Evolutionary conservation across 2,113 vertebrate species (phyloP).

Genomic region (Eurypyga helias): DNA sequence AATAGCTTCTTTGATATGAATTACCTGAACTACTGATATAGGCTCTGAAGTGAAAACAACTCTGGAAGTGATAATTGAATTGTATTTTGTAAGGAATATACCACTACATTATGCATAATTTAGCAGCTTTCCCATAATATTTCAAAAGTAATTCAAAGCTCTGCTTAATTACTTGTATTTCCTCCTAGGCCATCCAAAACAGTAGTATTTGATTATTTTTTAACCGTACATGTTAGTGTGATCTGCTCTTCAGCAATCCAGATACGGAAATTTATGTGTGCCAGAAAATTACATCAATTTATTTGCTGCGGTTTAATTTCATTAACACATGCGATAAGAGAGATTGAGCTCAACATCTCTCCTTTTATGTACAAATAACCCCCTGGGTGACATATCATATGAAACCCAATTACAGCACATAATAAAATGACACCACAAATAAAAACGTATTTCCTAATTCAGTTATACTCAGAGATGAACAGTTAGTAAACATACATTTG

Average conservation of each 20-base stretch:
- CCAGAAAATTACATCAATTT: slow-evolving; percentile 48
- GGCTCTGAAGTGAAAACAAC: slow-evolving; percentile 25
- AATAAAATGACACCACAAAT: slow-evolving; percentile 50
- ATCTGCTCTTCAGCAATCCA: background rate
- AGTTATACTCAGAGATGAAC: background rate
- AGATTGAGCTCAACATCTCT: slow-evolving; percentile 7
- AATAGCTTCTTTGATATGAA: slow-evolving; percentile 37
- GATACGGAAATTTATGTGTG: slow-evolving; percentile 1
- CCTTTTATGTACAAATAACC: slow-evolving; percentile 48
- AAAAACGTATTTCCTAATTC: slow-evolving; percentile 32
- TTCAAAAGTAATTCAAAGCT: slow-evolving; percentile 35
- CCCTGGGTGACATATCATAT: background rate
- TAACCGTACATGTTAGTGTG: background rate
- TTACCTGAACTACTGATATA: slow-evolving; percentile 22
- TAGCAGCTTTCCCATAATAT: background rate
- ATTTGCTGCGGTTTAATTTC: slow-evolving; percentile 66
- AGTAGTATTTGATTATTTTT: background rate
- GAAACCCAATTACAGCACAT: slow-evolving; percentile 36
- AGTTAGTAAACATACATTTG: background rate
- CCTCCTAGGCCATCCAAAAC: slow-evolving; percentile 15
- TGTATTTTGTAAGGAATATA: slow-evolving; percentile 31
- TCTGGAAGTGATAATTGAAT: background rate
- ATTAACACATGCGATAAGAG: slow-evolving; percentile 35
- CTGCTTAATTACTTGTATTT: slow-evolving; percentile 42
- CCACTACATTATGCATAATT: background rate